phyloP scores from a whole-genome alignment of 2,888 invertebrate species.

The Lamproptera curius region DNA sequence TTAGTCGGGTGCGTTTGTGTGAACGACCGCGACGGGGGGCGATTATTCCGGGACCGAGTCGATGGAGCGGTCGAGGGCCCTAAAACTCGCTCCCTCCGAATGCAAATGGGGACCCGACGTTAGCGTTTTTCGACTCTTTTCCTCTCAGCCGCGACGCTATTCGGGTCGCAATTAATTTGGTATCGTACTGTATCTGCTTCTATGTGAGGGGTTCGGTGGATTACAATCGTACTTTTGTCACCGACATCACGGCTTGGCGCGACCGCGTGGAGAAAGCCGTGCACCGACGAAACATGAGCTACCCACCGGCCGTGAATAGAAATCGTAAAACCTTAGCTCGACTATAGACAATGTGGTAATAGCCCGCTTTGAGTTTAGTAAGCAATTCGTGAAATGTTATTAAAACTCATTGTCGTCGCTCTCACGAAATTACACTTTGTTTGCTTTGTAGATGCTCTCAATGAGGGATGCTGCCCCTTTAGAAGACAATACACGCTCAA shows the following conservation, averaged over 20 bases:
- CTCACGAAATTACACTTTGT: too few relatives aligned
- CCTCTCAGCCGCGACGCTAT: slow-evolving; percentile 39
- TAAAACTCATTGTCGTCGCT: not conserved
- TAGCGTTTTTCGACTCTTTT: slow-evolving; percentile 43
- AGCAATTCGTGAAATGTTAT: not conserved
- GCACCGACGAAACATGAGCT: not conserved
- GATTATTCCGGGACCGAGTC: slow-evolving; percentile 68
- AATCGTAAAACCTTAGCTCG: slow-evolving; percentile 13
- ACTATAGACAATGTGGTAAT: not conserved
- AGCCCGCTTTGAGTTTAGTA: not conserved
- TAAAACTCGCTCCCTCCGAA: slow-evolving; percentile 58
- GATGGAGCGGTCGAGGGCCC: slow-evolving; percentile 63
- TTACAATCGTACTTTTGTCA: slow-evolving; percentile 11
- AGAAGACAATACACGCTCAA: too few relatives aligned
- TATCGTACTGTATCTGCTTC: slow-evolving; percentile 27
- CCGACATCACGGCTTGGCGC: not conserved
- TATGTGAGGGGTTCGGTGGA: slow-evolving; percentile 17
- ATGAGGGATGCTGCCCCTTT: too few relatives aligned
- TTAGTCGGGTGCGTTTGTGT: slow-evolving; percentile 58
- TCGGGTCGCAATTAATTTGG: slow-evolving; percentile 30
- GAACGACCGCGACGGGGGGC: slow-evolving; percentile 73
- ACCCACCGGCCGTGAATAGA: slow-evolving; percentile 11
- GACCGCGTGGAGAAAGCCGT: slow-evolving; percentile 25
- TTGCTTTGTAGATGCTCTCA: too few relatives aligned
- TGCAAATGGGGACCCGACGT: slow-evolving; percentile 54